A percentile compares a stretch with the other conserved stretches of the same genome.
Evolutionary conservation across 2,113 vertebrate species (phyloP).

Genomic region (Malurus cyaneus): DNA sequence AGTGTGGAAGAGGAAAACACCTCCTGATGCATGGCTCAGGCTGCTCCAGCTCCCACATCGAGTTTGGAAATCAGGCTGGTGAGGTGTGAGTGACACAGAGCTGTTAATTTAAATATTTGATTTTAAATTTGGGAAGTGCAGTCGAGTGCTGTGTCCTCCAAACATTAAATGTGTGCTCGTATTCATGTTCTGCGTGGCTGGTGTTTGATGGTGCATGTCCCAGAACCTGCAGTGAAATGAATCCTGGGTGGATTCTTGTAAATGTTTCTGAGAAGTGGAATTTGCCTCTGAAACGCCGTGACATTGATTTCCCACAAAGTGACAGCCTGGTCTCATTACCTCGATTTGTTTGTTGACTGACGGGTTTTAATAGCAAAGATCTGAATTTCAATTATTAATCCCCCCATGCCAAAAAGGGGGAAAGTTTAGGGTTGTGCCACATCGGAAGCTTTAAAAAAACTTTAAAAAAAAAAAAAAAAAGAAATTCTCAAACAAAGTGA

Average conservation of each 20-base stretch:
- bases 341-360: not conserved
- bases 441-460: not conserved
- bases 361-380: constrained; percentile 36
- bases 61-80: not conserved
- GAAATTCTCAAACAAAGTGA: not conserved
- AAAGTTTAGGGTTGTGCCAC: not conserved
- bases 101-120: not conserved
- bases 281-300: not conserved
- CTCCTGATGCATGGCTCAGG: not conserved
- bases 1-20: not conserved
- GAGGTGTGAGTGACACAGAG: not conserved
- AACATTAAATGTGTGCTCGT: not conserved
- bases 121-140: not conserved
- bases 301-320: constrained; percentile 29
- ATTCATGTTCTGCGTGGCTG: not conserved
- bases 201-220: not conserved
- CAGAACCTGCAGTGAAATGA: not conserved
- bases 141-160: not conserved
- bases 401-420: not conserved
- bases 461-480: not conserved
- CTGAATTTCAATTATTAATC: constrained; percentile 27
- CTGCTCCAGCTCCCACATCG: not conserved
- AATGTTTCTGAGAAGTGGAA: not conserved
- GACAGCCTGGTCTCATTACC: constrained; percentile 39
- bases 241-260: not conserved